phyloP scores from a whole-genome alignment of 2,888 invertebrate species.

The Phyllotreta striolata region DNA sequence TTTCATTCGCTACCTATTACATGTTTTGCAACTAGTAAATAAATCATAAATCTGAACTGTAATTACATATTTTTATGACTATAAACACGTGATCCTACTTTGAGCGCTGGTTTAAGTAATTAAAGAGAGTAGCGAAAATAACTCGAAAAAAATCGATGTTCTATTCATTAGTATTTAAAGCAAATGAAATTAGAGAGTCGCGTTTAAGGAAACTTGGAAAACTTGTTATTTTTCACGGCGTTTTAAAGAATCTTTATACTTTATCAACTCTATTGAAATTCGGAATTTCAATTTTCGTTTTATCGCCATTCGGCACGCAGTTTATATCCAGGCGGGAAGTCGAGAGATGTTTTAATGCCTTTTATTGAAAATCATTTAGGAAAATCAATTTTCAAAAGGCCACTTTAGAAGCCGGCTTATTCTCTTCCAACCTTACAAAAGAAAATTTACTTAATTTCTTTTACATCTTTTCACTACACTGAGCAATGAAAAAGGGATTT shows the following conservation, averaged over 20 bases:
- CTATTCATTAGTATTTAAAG: conserved; percentile 22
- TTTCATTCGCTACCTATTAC: no score
- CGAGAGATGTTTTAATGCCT: conserved; percentile 41
- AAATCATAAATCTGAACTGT: neutral
- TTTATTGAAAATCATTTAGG: conserved; percentile 45
- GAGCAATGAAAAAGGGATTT: conserved; percentile 17
- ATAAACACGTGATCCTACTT: no score
- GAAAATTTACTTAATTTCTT: conserved; percentile 26
- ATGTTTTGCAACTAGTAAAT: neutral
- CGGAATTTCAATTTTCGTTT: conserved; percentile 60
- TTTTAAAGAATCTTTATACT: conserved; percentile 46
- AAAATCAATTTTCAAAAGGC: conserved; percentile 31
- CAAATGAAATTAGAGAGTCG: conserved; percentile 49
- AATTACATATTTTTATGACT: neutral
- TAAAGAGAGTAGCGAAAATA: conserved; percentile 33
- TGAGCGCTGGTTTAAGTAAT: no score
- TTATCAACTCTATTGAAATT: conserved; percentile 57
- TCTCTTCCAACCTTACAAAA: conserved; percentile 14
- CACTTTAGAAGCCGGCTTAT: conserved; percentile 23
- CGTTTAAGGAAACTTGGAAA: conserved; percentile 52
- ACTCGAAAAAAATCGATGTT: conserved; percentile 15
- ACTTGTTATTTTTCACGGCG: conserved; percentile 52
- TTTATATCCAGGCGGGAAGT: conserved; percentile 44
- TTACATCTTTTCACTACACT: conserved; percentile 14
- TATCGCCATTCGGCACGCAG: conserved; percentile 58